phyloP scores from a whole-genome alignment of 2,797 vertebrate genomes.

The Pelochelys cantorii region DNA sequence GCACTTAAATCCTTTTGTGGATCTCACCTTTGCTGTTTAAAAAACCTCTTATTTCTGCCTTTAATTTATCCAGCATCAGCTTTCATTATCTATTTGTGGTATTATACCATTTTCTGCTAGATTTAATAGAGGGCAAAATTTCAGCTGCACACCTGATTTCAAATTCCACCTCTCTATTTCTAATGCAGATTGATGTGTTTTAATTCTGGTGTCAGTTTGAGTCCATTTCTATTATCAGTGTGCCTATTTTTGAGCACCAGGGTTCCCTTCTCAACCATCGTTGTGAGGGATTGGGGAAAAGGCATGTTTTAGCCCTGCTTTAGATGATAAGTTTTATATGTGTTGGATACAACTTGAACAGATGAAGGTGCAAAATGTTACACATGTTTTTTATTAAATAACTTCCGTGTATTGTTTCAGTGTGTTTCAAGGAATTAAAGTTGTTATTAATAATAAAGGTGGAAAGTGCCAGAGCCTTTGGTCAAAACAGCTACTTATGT shows the following conservation, averaged over 20 bases:
- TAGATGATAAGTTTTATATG: too few relatives aligned
- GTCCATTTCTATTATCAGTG: neutral
- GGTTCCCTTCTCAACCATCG: too few relatives aligned
- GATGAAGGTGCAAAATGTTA: too few relatives aligned
- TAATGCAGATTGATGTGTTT: neutral
- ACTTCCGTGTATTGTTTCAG: neutral
- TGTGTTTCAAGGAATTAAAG: neutral
- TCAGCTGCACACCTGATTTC: neutral
- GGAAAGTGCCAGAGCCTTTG: accelerated
- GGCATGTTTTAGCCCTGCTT: too few relatives aligned
- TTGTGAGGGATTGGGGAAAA: too few relatives aligned
- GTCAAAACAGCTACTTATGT: neutral
- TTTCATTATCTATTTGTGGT: too few relatives aligned
- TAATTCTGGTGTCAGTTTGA: neutral
- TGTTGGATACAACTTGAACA: too few relatives aligned
- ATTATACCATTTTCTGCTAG: neutral
- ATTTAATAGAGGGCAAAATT: neutral
- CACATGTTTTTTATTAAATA: too few relatives aligned
- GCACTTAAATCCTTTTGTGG: too few relatives aligned
- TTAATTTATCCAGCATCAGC: neutral
- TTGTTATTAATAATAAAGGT: neutral
- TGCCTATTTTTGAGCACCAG: neutral
- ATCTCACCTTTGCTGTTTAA: too few relatives aligned
- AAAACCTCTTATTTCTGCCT: neutral
- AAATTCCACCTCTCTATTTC: neutral